Percentiles rank a stretch among this genome's conserved stretches.
Evolutionary conservation across 2,113 vertebrate genomes (phyloP).

Genomic region (Mastomys natalensis): DNA sequence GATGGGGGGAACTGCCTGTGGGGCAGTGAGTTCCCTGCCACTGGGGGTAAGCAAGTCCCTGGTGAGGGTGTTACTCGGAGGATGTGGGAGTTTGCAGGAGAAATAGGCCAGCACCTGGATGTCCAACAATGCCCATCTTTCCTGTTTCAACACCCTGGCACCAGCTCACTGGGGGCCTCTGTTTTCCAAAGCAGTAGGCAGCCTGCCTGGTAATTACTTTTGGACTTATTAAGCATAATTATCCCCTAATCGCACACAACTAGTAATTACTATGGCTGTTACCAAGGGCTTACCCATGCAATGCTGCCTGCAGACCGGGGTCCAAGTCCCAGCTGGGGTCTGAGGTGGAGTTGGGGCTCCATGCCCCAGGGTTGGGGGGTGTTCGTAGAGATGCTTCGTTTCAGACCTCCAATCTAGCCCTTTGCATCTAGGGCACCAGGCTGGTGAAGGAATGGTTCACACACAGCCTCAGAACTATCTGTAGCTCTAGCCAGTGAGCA

Average conservation of each 20-base stretch:
- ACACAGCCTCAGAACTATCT: background rate
- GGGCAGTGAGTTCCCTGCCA: background rate
- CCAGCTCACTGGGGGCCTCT: conserved; percentile 70
- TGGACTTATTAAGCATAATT: conserved; percentile 84
- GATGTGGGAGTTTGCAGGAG: background rate
- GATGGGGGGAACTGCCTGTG: background rate
- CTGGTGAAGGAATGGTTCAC: background rate
- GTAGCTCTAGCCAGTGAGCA: background rate
- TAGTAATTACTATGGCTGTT: conserved; percentile 78
- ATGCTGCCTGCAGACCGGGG: conserved; percentile 3
- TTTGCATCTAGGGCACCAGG: background rate
- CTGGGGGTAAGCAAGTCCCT: background rate
- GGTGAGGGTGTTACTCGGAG: background rate
- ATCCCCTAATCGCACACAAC: conserved; percentile 81
- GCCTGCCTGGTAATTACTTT: conserved; percentile 82
- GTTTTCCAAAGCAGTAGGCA: conserved; percentile 81
- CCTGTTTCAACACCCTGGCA: conserved; percentile 33
- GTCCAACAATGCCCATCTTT: background rate
- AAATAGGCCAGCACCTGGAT: background rate
- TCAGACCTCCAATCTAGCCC: background rate
- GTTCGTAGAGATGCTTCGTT: background rate
- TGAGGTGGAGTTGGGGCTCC: background rate
- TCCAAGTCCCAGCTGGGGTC: conserved; percentile 62
- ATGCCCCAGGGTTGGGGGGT: background rate
- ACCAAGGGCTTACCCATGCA: conserved; percentile 63